Base-by-base conservation (phyloP, 2,113 vertebrate genomes). In the Heliornis fulica region DNA sequence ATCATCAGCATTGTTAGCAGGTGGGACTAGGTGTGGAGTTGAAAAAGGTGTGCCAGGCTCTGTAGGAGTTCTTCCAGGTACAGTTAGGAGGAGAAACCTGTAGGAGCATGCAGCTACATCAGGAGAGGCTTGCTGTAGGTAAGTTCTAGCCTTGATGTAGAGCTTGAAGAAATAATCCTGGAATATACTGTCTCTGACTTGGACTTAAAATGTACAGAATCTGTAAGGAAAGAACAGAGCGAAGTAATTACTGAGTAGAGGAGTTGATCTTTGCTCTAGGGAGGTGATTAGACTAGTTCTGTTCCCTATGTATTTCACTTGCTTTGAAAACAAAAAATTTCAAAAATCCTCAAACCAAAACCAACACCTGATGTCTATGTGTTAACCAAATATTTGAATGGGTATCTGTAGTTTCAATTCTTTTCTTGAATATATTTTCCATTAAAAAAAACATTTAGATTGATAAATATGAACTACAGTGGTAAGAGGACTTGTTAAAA, bases 101-200 rank as follows among this genome's bases (percentile, higher is more conserved):
- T 15, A 59, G 46, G 2, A n/a, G 25, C 1, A 7, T 41, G 17
- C 0, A 34, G 57, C 7, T 2, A 0, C 29, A 7, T 26, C 12
- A 60, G 61, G 16, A 53, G 29, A 61, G 29, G 10, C 5, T 84
- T 1, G 1, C 8, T 23, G 15, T 10, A 28, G 46, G 34, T 54
- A 34, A 60, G 29, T 45, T 70, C 25, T 13, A 45, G 18, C 32
- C 8, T 69, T 84, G 3, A 2, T 1, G 3, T 21, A 60, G 31
- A 34, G 9, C 20, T 50, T 11, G 7, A 43, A 43, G 15, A 51
- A 75, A 18, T 78, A 70, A 48, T 48, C 9, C 36, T 64, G 84
- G 23, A 45, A 22, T 38, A 5, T 29, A 7, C 4, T 53, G 17
- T n/a, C n/a, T 71, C 41, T 91, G 41, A 82, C 11, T 10, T 28